Conservation (phyloP, 2,797 vertebrate species). For the Hippoglossus hippoglossus region DNA sequence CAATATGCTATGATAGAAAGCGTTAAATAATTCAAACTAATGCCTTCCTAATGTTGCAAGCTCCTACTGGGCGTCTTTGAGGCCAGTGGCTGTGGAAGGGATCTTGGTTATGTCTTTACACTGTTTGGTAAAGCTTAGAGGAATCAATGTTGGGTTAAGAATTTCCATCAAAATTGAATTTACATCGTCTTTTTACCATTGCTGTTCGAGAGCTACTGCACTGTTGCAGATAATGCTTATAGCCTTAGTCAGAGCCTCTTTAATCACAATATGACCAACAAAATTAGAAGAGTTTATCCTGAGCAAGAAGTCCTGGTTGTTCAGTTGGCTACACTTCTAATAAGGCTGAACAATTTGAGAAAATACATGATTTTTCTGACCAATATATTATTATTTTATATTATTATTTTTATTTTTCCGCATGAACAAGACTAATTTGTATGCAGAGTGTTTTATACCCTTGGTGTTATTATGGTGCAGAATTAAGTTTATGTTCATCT, state of each 20-base stretch:
- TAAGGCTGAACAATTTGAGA: neutral
- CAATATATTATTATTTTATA: too few relatives aligned
- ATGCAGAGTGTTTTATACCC: too few relatives aligned
- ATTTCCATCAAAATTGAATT: conserved; percentile 28
- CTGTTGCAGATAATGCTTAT: conserved; percentile 1
- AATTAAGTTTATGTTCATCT: too few relatives aligned
- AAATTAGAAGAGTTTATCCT: neutral
- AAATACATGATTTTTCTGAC: neutral
- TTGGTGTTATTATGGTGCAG: too few relatives aligned
- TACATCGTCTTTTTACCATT: conserved; percentile 9
- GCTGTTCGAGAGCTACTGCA: neutral
- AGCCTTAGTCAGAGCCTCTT: neutral
- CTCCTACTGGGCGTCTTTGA: conserved; percentile 34
- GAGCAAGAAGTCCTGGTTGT: neutral
- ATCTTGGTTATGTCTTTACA: conserved; percentile 31
- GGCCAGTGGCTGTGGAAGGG: conserved; percentile 41
- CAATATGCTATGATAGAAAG: conserved; percentile 41
- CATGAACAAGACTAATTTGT: too few relatives aligned
- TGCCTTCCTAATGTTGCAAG: conserved; percentile 40
- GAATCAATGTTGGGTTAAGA: conserved; percentile 19
- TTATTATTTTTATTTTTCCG: too few relatives aligned
- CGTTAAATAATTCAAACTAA: conserved; percentile 73
- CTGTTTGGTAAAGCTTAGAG: conserved; percentile 27
- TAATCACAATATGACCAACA: conserved; percentile 1
- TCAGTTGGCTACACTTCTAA: neutral